phyloP scores from a whole-genome alignment of 2,888 invertebrate genomes.

The Lasioglossum pauxillum region DNA sequence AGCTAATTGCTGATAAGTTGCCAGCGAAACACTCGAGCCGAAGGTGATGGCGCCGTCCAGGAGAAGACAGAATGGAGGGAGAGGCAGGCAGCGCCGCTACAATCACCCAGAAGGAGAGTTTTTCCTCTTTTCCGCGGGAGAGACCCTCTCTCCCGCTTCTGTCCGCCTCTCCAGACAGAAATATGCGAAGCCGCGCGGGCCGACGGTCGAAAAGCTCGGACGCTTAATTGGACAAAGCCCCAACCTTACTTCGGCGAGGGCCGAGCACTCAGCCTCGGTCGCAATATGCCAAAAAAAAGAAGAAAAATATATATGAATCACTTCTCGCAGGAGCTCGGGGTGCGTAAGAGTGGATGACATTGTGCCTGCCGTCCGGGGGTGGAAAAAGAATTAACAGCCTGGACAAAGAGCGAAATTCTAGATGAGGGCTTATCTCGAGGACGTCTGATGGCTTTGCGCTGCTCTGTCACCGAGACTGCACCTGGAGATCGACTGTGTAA shows the following conservation, averaged over 20 bases:
- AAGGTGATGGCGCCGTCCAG: slow-evolving; percentile 61
- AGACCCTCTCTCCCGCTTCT: slow-evolving; percentile 44
- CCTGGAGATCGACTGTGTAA: slow-evolving; percentile 15
- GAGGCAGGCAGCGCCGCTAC: slow-evolving; percentile 53
- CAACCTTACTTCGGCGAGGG: slow-evolving; percentile 76
- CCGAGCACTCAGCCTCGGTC: slow-evolving; percentile 77
- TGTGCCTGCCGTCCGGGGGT: slow-evolving; percentile 38
- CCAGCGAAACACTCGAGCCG: slow-evolving; percentile 76
- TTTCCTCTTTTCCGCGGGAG: slow-evolving; percentile 75
- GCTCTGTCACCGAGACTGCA: not conserved
- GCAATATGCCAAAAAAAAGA: slow-evolving; percentile 82
- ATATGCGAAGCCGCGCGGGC: slow-evolving; percentile 80
- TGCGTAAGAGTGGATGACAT: slow-evolving; percentile 66
- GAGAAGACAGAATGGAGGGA: slow-evolving; percentile 24
- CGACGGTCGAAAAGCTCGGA: slow-evolving; percentile 81
- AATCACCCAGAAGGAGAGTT: slow-evolving; percentile 76
- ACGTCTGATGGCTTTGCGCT: slow-evolving; percentile 39
- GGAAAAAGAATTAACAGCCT: slow-evolving; percentile 68
- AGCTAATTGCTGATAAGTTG: slow-evolving; percentile 83
- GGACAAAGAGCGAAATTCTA: slow-evolving; percentile 68
- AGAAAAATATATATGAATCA: slow-evolving; percentile 78
- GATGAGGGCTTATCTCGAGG: slow-evolving; percentile 52
- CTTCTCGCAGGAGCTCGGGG: slow-evolving; percentile 72
- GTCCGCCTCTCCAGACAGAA: slow-evolving; percentile 80
- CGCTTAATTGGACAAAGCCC: slow-evolving; percentile 84